Evolutionary conservation across 1,140 invertebrate genomes (phyloP), one percentile per base, ranked within the genome.

Genomic region (Scylla paramamosain): DNA sequence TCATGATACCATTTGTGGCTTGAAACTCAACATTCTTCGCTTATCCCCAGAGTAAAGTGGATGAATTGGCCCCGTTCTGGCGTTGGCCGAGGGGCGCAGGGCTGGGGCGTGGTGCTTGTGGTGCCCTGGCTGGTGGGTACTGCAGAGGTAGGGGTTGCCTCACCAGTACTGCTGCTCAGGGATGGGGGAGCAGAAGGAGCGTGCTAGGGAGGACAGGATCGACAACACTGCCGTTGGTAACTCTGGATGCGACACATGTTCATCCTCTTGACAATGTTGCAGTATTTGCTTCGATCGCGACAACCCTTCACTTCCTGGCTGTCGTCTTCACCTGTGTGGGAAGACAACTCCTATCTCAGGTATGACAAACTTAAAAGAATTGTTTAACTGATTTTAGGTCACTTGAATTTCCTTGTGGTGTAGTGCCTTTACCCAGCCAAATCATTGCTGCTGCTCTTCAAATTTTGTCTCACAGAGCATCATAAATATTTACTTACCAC

Each of bases 171-270:
- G 52, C 3, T 0, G 12, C 32, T 16, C 10, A 8, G 90, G 67
- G 52, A 10, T 52, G 12, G 48, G 7, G 4, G n/a, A 86, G 45
- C 32, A 87, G 45, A 52, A 14, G 29, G 59, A 91, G 46, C 31
- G 32, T 93, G 94, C 89, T 95, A 96, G 92, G 96, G 97, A 96
- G 96, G 97, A 96, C 98, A 99, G 92, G 98, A 98, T 96, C 98
- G 97, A 97, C 98, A 99, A 96, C 98, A 99, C 96, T 98, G 98
- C 96, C 98, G 98, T 97, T 98, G 98, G 97, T 99, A 99, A 67
- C 98, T 97, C 96, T 98, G 97, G 94, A 98, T 97, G 91, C 98
- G 98, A 97, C 98, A 99, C 97, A 99, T 97, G 96, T 98, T 98
- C 98, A 99, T 98, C 32, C 97, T 97, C 96, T 98, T 98, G 25